These are phyloP conservation scores for Sebastes paucispinis DNA, from an alignment of 2,797 vertebrate species.

Conservation along the genomic window DNA sequence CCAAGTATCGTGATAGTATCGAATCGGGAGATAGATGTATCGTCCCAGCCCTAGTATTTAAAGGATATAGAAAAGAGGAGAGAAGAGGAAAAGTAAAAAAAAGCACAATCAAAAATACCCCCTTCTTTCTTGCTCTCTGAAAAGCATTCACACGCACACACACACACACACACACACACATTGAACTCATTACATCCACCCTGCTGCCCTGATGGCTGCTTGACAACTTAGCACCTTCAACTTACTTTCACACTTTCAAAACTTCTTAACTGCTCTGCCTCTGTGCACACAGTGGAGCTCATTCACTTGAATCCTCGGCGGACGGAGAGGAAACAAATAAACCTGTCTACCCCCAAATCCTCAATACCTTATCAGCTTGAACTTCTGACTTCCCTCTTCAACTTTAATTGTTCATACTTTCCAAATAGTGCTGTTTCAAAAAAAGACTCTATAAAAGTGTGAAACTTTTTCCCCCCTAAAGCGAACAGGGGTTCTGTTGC, in stretches of 20 bases:
- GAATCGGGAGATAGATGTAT: too few species aligned
- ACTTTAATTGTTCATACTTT: slow-evolving; percentile 46
- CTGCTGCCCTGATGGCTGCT: slow-evolving; percentile 71
- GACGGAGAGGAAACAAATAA: slow-evolving; percentile 54
- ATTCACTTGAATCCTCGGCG: slow-evolving; percentile 51
- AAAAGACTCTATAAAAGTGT: slow-evolving; percentile 26
- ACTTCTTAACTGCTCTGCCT: slow-evolving; percentile 63
- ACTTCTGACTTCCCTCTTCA: slow-evolving; percentile 36
- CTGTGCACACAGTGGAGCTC: slow-evolving; percentile 42
- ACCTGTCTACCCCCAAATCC: slow-evolving; percentile 41
- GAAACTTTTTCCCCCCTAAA: slow-evolving; percentile 21
- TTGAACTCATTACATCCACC: slow-evolving; percentile 67
- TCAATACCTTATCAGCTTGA: slow-evolving; percentile 53
- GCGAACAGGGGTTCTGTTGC: slow-evolving; percentile 47
- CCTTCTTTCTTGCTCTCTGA: too few species aligned
- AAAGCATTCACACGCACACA: neutral
- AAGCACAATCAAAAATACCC: neutral
- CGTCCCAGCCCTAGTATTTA: too few species aligned
- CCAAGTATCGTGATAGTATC: too few species aligned
- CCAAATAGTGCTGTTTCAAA: slow-evolving; percentile 14
- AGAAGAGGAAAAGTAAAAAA: neutral
- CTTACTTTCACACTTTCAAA: slow-evolving; percentile 73
- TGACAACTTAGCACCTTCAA: slow-evolving; percentile 80
- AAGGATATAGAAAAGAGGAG: neutral
- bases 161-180: slow-evolving; percentile 26